These are phyloP conservation scores for Chymomyza fuscimana DNA, from an alignment of 2,888 invertebrate genomes.

Conservation along the genomic window DNA sequence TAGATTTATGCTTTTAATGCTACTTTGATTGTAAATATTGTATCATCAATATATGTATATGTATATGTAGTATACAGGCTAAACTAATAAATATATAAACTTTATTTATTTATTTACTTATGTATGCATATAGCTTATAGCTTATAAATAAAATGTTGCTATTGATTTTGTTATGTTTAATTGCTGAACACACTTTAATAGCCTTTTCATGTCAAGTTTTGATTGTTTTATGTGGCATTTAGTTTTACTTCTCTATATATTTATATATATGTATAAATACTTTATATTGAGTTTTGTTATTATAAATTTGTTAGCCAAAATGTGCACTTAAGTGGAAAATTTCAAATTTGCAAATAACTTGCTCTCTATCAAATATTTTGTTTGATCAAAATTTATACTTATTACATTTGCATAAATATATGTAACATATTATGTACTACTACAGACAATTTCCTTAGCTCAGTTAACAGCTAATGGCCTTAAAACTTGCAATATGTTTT, in stretches of 20 bases:
- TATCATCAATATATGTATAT: constrained; percentile 23
- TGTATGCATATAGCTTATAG: constrained; percentile 24
- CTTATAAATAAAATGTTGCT: constrained; percentile 19
- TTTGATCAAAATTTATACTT: neutral
- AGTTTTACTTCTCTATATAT: neutral
- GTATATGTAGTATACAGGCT: constrained; percentile 51
- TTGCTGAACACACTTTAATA: constrained; percentile 49
- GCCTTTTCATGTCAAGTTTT: constrained; percentile 35
- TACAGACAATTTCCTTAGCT: neutral
- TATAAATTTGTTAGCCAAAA: neutral
- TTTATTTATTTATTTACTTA: constrained; percentile 10
- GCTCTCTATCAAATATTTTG: neutral
- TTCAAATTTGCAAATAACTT: neutral
- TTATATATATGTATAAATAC: neutral
- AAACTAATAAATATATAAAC: constrained; percentile 47
- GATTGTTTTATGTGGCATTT: constrained; percentile 28
- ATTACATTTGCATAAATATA: neutral
- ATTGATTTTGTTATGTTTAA: constrained; percentile 37
- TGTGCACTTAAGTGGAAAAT: neutral
- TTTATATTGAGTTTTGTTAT: too few relatives aligned
- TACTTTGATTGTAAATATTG: constrained; percentile 47
- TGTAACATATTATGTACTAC: too few relatives aligned
- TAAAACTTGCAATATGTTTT: neutral
- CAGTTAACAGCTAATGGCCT: neutral
- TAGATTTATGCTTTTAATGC: constrained; percentile 35